A percentile compares a stretch with the other conserved stretches of the same genome.
Evolutionary conservation across 2,113 vertebrate genomes (phyloP).

Genomic region (Tamias sibiricus): DNA sequence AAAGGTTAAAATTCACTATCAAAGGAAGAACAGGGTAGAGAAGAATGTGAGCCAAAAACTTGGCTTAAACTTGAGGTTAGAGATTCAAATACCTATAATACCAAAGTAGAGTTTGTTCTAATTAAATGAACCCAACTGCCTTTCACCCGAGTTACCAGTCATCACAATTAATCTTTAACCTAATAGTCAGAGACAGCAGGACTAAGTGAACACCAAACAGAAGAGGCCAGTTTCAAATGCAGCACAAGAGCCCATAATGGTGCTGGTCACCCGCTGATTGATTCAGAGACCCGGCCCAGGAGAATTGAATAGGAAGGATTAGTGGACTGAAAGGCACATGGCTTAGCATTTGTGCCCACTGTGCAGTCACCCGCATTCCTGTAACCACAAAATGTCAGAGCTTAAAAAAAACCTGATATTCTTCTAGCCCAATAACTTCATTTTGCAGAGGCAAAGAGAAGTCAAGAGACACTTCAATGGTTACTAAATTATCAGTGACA

Average conservation of each 20-base stretch:
- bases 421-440: conserved; percentile 30
- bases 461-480: neutral
- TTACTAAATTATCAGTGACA: neutral
- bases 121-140: conserved; percentile 65
- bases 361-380: conserved; percentile 44
- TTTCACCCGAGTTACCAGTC: conserved; percentile 44
- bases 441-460: conserved; percentile 27
- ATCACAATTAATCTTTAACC: conserved; percentile 40
- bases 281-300: conserved; percentile 20
- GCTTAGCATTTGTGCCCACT: conserved; percentile 56
- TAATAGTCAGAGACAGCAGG: conserved; percentile 57
- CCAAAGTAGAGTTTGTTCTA: conserved; percentile 27
- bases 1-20: conserved; percentile 23
- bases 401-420: conserved; percentile 7
- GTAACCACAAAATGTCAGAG: conserved; percentile 39
- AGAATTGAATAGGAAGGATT: conserved; percentile 55
- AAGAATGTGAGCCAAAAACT: conserved; percentile 25
- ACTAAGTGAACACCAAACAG: conserved; percentile 34
- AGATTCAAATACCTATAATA: conserved; percentile 38
- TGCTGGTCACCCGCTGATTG: neutral
- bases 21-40: neutral
- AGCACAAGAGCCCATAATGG: neutral
- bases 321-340: conserved; percentile 34
- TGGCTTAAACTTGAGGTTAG: neutral
- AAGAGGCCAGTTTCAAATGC: neutral